Percentiles rank a stretch among this genome's conserved stretches.
phyloP scores from a whole-genome alignment of 2,113 vertebrate genomes.

The Festucalex cinctus region DNA sequence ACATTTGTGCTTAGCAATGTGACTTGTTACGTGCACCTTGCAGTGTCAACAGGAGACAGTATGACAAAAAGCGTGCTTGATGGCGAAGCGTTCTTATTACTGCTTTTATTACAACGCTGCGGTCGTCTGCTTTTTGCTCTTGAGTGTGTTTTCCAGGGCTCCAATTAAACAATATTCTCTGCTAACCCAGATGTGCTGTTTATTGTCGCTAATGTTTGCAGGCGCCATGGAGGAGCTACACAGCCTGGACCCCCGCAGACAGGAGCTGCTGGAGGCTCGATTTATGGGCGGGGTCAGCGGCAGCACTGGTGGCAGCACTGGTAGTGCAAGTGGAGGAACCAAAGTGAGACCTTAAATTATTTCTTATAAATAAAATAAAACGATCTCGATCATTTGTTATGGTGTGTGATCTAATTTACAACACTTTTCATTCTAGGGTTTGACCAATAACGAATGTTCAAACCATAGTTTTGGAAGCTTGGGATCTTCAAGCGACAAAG shows the following conservation, averaged over 20 bases:
- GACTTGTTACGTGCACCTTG: neutral
- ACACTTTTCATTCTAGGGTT: constrained; percentile 75
- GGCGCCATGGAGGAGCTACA: constrained; percentile 99
- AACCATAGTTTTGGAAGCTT: constrained; percentile 99
- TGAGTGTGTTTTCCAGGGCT: constrained; percentile 16
- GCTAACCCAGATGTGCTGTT: constrained; percentile 24
- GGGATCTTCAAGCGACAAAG: constrained; percentile 97
- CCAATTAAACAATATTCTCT: constrained; percentile 18
- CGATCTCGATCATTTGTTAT: neutral
- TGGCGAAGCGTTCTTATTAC: neutral
- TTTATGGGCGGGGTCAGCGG: constrained; percentile 95
- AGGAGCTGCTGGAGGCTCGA: constrained; percentile 95
- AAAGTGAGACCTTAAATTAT: constrained; percentile 78
- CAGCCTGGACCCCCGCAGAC: constrained; percentile 97
- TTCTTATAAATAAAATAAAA: neutral
- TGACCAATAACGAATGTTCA: constrained; percentile 98
- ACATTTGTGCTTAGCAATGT: constrained; percentile 1
- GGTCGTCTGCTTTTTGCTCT: constrained; percentile 12
- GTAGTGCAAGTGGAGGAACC: constrained; percentile 93
- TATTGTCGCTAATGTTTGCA: constrained; percentile 51
- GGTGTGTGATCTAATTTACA: neutral
- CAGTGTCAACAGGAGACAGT: neutral
- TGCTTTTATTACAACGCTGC: constrained; percentile 6
- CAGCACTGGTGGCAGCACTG: constrained; percentile 91
- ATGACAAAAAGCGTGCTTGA: neutral